A percentile compares a stretch with the other conserved stretches of the same genome.
Conservation (phyloP, 2,113 vertebrate genomes). For the Chaetorhynchus papuensis region DNA sequence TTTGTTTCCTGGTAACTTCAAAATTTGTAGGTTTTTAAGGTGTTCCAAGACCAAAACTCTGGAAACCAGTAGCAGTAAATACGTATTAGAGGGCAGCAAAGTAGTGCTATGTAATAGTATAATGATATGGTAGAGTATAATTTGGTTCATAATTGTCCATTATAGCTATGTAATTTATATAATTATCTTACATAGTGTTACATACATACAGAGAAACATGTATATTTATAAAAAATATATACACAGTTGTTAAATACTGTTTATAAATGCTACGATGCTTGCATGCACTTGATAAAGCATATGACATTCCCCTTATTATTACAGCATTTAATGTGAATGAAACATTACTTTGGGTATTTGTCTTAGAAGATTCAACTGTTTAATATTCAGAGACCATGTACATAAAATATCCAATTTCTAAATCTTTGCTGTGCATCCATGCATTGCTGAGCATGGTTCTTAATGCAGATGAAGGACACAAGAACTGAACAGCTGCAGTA, state of each 20-base stretch:
- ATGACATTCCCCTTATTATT: not conserved
- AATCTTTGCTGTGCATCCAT: not conserved
- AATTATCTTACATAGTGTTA: not conserved
- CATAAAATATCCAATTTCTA: not conserved
- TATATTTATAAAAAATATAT: not conserved
- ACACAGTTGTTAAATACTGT: not conserved
- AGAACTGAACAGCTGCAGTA: not conserved
- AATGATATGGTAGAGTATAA: not conserved
- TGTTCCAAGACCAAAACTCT: not conserved
- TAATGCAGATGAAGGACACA: not conserved
- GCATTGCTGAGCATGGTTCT: not conserved
- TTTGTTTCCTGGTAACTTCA: not conserved
- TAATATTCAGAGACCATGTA: not conserved
- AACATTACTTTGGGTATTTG: not conserved
- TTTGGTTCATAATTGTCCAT: not conserved
- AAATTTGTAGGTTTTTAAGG: not conserved
- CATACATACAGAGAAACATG: not conserved
- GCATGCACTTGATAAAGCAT: not conserved
- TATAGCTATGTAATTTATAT: not conserved
- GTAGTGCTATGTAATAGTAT: not conserved
- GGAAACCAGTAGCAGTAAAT: not conserved
- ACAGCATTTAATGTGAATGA: not conserved
- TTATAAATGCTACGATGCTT: not conserved
- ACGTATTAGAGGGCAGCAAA: not conserved
- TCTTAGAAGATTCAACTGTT: not conserved